Conservation (phyloP, 2,888 invertebrate genomes). For the Zygogramma bicolorata region DNA sequence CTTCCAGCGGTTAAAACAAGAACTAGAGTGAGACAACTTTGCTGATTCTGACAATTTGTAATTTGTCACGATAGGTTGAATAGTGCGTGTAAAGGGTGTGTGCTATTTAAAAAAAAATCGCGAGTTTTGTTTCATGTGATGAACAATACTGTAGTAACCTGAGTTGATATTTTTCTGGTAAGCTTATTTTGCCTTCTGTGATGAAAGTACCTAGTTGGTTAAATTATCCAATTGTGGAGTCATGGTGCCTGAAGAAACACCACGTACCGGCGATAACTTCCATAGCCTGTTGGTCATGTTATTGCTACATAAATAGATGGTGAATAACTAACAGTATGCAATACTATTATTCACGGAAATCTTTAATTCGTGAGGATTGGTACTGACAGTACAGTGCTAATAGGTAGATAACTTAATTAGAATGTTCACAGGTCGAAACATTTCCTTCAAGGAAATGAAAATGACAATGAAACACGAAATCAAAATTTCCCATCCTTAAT, state of each 20-base stretch:
- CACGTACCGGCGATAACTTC: conserved; percentile 48
- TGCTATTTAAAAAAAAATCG: conserved; percentile 54
- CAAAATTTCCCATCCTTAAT: too few species aligned
- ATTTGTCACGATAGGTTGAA: conserved; percentile 57
- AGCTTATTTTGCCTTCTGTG: conserved; percentile 35
- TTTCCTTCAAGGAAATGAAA: neutral
- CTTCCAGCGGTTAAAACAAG: neutral
- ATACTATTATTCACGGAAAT: too few species aligned
- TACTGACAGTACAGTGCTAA: neutral
- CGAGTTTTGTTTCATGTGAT: conserved; percentile 59
- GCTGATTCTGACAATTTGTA: conserved; percentile 53
- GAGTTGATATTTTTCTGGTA: conserved; percentile 51
- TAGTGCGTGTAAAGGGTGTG: conserved; percentile 59
- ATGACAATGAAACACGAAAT: conserved; percentile 22
- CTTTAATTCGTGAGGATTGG: neutral
- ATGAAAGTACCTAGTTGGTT: neutral
- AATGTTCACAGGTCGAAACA: conserved; percentile 18
- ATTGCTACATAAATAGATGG: conserved; percentile 26
- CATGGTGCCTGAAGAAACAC: conserved; percentile 36
- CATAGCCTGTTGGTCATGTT: conserved; percentile 35
- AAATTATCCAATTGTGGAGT: neutral
- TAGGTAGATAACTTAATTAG: conserved; percentile 44
- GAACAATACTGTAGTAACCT: conserved; percentile 53
- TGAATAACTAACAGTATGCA: too few species aligned
- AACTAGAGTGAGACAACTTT: neutral